Conservation (phyloP, 2,797 vertebrate genomes). For the Tragopan temminckii region DNA sequence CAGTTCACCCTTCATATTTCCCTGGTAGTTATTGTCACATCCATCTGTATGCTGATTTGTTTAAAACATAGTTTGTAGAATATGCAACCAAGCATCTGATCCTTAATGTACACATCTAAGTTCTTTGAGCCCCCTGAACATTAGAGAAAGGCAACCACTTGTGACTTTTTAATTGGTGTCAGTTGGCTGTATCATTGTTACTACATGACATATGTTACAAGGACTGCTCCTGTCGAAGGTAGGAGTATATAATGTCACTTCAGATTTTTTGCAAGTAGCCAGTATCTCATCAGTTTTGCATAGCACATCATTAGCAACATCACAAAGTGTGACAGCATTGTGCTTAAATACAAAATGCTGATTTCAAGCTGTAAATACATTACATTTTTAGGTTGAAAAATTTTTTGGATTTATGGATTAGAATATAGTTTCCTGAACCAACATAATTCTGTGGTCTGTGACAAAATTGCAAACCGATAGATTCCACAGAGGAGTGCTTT, state of each 20-base stretch:
- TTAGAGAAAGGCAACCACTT: slow-evolving; percentile 68
- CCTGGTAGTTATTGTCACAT: slow-evolving; percentile 52
- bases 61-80: slow-evolving; percentile 63
- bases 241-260: slow-evolving; percentile 49
- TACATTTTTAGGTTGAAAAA: slow-evolving; percentile 13
- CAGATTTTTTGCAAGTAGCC: slow-evolving; percentile 57
- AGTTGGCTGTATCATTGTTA: slow-evolving; percentile 69
- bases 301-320: slow-evolving; percentile 61
- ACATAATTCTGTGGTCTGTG: slow-evolving; percentile 20
- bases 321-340: slow-evolving; percentile 46
- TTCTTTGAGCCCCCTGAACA: slow-evolving; percentile 59
- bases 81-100: slow-evolving; percentile 63
- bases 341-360: slow-evolving; percentile 38
- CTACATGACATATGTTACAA: slow-evolving; percentile 65
- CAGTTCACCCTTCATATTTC: slow-evolving; percentile 37
- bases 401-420: not conserved
- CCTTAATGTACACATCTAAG: slow-evolving; percentile 66
- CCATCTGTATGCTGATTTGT: slow-evolving; percentile 59
- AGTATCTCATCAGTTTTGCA: slow-evolving; percentile 59
- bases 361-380: slow-evolving; percentile 25
- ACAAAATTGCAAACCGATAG: slow-evolving; percentile 45
- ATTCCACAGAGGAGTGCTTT: not conserved
- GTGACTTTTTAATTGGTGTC: slow-evolving; percentile 78
- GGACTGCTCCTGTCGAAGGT: slow-evolving; percentile 22
- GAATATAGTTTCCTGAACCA: not conserved